phyloP scores from a whole-genome alignment of 2,888 invertebrate species.

The Lamproptera curius region DNA sequence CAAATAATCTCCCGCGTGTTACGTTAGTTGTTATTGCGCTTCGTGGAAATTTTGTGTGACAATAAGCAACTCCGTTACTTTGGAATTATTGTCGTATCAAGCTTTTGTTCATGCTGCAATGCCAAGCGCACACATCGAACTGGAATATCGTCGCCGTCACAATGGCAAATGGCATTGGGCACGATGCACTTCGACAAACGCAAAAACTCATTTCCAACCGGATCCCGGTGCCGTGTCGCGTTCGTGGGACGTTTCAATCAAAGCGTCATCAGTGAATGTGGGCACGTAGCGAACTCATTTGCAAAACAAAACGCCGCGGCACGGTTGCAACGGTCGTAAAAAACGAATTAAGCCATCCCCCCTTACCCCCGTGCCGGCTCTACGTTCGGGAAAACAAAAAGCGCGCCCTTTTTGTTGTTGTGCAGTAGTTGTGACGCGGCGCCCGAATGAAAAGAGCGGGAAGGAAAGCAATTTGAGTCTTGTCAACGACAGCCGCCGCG shows the following conservation, averaged over 20 bases:
- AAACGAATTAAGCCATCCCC: slow-evolving; percentile 21
- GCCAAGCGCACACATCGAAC: no score
- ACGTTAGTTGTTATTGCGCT: no score
- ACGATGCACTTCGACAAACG: background rate
- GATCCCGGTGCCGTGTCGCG: slow-evolving; percentile 1
- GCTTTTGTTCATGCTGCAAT: no score
- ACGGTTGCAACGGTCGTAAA: slow-evolving; percentile 17
- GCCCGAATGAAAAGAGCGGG: slow-evolving; percentile 29
- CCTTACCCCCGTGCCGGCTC: no score
- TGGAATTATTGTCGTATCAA: no score
- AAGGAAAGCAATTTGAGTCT: slow-evolving; percentile 35
- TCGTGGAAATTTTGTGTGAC: no score
- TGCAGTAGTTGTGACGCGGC: no score
- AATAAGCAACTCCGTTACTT: no score
- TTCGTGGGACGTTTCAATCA: slow-evolving; percentile 17
- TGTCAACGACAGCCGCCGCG: slow-evolving; percentile 34
- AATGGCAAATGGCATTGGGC: background rate
- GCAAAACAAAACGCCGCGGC: slow-evolving; percentile 18
- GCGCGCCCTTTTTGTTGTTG: slow-evolving; percentile 15
- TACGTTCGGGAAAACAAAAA: slow-evolving; percentile 8
- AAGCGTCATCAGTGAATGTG: slow-evolving; percentile 16
- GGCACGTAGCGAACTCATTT: slow-evolving; percentile 22
- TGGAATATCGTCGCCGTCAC: background rate
- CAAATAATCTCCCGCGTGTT: no score
- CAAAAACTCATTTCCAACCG: background rate